These are phyloP conservation scores for Acanthosepion esculentum DNA, from an alignment of 2,888 invertebrate genomes.

Conservation along the genomic window DNA sequence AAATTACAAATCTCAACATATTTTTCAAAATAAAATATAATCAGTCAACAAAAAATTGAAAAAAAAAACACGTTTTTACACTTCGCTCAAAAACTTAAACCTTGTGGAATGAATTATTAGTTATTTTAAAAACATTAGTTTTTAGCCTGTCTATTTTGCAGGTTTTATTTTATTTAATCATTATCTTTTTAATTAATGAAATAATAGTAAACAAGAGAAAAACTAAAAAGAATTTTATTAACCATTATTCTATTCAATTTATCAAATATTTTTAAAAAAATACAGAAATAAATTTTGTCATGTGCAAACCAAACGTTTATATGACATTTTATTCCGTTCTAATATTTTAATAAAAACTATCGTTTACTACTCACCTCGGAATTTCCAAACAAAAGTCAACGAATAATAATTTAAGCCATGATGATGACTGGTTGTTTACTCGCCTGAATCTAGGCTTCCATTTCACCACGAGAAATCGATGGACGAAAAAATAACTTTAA, in stretches of 20 bases:
- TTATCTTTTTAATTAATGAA: neutral
- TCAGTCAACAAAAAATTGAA: neutral
- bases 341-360: neutral
- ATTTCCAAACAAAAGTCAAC: neutral
- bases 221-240: neutral
- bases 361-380: neutral
- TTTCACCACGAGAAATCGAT: neutral
- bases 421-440: neutral
- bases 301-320: neutral
- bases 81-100: neutral
- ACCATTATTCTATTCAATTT: neutral
- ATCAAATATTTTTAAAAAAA: neutral
- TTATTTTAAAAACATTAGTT: neutral
- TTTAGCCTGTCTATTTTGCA: no score
- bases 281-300: neutral
- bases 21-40: neutral
- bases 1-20: neutral
- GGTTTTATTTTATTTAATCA: neutral
- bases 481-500: neutral
- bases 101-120: neutral
- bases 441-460: neutral
- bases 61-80: neutral
- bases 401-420: neutral
- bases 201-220: neutral
- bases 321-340: neutral